These are phyloP conservation scores for Tapera naevia DNA, from an alignment of 2,797 vertebrate genomes.

Conservation along the genomic window DNA sequence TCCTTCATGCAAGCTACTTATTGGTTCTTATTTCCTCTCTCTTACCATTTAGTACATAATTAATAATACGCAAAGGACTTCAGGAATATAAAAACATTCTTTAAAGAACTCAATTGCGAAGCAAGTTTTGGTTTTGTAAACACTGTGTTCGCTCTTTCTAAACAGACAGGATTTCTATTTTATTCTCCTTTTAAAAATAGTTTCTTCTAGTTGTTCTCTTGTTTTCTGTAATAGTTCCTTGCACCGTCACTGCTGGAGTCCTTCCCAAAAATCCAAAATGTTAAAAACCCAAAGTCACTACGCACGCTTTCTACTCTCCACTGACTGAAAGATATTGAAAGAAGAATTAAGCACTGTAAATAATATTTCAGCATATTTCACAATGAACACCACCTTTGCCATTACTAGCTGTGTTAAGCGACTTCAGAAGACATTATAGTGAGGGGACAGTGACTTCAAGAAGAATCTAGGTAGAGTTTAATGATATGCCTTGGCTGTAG, in stretches of 20 bases:
- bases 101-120: neutral
- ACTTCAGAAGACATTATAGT: neutral
- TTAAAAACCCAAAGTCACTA: neutral
- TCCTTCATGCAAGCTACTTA: neutral
- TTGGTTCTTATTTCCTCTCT: neutral
- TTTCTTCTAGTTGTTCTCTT: neutral
- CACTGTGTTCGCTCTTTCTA: neutral
- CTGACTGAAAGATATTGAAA: neutral
- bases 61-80: neutral
- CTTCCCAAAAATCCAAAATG: neutral
- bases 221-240: neutral
- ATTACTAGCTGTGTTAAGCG: neutral
- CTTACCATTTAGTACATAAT: neutral
- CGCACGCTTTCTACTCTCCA: neutral
- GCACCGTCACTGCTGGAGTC: neutral
- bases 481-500: fast-evolving
- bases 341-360: neutral
- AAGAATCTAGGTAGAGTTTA: neutral
- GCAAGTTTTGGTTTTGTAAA: neutral
- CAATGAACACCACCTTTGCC: neutral
- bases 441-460: neutral
- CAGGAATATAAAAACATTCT: neutral
- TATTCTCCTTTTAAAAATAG: fast-evolving
- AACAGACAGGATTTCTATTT: neutral
- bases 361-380: neutral